Percentiles rank a stretch among this genome's conserved stretches.
These are phyloP conservation scores for Tragelaphus strepsiceros DNA, from an alignment of 2,113 vertebrate genomes.

Conservation along the genomic window DNA sequence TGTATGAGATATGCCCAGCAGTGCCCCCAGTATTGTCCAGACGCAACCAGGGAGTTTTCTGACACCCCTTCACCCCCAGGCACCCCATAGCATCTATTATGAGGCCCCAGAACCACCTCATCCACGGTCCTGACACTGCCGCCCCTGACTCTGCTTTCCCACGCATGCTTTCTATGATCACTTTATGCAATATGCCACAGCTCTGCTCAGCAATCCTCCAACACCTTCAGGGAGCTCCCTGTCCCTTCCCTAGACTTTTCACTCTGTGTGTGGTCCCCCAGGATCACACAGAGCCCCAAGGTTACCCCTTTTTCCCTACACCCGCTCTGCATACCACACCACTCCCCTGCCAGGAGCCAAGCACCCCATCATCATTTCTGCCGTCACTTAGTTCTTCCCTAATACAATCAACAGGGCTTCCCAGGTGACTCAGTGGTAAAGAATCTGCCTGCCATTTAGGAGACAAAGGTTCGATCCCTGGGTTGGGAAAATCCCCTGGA, in stretches of 20 bases:
- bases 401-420: not conserved
- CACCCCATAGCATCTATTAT: too few species aligned
- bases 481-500: not conserved
- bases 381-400: not conserved
- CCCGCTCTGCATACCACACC: fast-evolving
- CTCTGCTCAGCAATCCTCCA: not conserved
- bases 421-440: not conserved
- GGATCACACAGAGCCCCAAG: not conserved
- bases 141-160: not conserved
- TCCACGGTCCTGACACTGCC: not conserved
- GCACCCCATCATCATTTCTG: fast-evolving
- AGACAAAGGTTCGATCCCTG: not conserved
- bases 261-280: fast-evolving
- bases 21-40: fast-evolving
- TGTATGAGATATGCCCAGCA: fast-evolving
- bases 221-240: not conserved
- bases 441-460: not conserved
- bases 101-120: not conserved
- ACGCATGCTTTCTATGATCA: not conserved
- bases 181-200: fast-evolving
- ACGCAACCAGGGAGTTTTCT: not conserved
- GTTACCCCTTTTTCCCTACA: not conserved
- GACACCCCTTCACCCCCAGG: too few species aligned
- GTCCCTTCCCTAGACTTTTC: too few species aligned
- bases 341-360: fast-evolving